Evolutionary conservation across 2,113 vertebrate species (phyloP).

Genomic region (Cricetomys ansorgei): DNA sequence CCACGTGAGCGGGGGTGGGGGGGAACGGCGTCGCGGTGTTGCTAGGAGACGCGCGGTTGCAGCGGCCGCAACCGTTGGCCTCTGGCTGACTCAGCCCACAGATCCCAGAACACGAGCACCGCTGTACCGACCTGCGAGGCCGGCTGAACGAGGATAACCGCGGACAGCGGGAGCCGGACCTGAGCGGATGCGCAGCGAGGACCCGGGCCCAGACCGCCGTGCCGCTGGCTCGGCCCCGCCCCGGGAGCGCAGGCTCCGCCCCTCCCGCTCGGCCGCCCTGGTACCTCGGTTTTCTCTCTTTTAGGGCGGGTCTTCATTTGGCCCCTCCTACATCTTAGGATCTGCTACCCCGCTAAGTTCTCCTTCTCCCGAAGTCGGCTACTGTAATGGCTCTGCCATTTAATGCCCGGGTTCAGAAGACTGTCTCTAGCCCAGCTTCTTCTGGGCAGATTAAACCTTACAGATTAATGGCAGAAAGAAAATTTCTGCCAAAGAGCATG

Average conservation of each 20-base stretch:
- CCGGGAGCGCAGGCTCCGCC: not conserved
- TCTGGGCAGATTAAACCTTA: not conserved
- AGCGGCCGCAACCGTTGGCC: not conserved
- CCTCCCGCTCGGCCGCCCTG: not conserved
- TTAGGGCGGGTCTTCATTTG: not conserved
- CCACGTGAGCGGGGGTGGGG: not conserved
- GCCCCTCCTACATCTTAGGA: not conserved
- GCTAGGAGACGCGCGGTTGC: not conserved
- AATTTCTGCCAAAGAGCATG: not conserved
- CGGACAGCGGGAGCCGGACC: not conserved
- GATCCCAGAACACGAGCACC: not conserved
- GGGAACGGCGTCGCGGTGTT: not conserved
- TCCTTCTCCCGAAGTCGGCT: fast-evolving
- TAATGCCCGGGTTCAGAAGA: not conserved
- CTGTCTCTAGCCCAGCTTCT: not conserved
- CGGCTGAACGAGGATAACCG: not conserved
- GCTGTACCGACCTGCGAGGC: not conserved
- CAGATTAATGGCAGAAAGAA: not conserved
- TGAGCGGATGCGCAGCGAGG: not conserved
- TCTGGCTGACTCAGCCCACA: not conserved
- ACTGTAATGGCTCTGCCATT: not conserved
- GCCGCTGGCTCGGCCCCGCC: not conserved
- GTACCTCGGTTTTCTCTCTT: fast-evolving
- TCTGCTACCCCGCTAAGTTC: not conserved
- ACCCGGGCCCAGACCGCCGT: too few species aligned